phyloP scores from a whole-genome alignment of 2,888 invertebrate species.

The Eilema depressum region DNA sequence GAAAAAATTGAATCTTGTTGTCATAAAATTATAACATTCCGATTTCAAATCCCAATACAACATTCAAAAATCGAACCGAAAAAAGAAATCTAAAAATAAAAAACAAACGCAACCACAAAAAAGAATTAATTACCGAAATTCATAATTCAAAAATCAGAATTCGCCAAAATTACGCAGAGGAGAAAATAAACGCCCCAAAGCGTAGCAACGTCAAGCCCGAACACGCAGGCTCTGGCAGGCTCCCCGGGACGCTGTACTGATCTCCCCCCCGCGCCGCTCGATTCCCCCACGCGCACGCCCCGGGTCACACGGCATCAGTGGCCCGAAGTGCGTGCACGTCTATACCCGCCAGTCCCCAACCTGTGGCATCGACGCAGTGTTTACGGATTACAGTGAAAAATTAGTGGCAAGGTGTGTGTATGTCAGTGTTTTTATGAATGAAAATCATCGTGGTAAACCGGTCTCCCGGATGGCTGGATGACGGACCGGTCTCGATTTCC shows the following conservation, averaged over 20 bases:
- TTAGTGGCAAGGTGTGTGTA: slow-evolving; percentile 61
- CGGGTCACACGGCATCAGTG: slow-evolving; percentile 66
- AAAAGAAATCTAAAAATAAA: neutral
- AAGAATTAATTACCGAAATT: slow-evolving; percentile 15
- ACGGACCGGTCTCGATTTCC: slow-evolving; percentile 71
- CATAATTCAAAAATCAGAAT: slow-evolving; percentile 38
- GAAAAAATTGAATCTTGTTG: too few species aligned
- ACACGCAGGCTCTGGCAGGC: slow-evolving; percentile 70
- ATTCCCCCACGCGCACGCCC: slow-evolving; percentile 57
- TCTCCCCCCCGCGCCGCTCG: slow-evolving; percentile 62
- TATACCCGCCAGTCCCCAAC: slow-evolving; percentile 56
- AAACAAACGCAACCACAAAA: neutral
- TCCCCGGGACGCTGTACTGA: slow-evolving; percentile 77
- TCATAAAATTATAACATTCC: neutral
- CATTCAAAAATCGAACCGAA: slow-evolving; percentile 4
- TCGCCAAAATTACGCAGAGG: slow-evolving; percentile 37
- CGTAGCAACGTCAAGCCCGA: slow-evolving; percentile 53
- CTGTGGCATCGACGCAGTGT: slow-evolving; percentile 71
- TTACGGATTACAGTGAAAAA: slow-evolving; percentile 71
- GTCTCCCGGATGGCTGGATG: slow-evolving; percentile 65
- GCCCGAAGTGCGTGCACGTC: slow-evolving; percentile 61
- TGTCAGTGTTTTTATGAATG: slow-evolving; percentile 67
- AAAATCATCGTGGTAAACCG: slow-evolving; percentile 55
- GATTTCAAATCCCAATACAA: neutral
- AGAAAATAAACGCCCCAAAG: slow-evolving; percentile 38